Percentiles rank a stretch among this genome's conserved stretches.
phyloP scores from a whole-genome alignment of 2,797 vertebrate species.

The Agapornis canus region DNA sequence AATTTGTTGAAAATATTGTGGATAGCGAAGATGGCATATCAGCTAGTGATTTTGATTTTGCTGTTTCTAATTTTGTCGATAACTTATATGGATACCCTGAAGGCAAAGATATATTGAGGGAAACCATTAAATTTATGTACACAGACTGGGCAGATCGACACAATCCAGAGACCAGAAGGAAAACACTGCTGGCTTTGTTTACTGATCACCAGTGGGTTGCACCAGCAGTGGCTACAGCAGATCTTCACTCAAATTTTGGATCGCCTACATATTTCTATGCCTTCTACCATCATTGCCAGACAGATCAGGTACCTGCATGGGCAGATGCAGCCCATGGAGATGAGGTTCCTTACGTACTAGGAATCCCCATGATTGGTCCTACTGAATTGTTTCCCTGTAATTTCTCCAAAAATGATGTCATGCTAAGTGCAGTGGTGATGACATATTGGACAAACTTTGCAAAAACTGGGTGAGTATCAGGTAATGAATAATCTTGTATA shows the following conservation, averaged over 20 bases:
- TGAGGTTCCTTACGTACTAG: slow-evolving; percentile 97
- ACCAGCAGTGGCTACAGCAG: slow-evolving; percentile 95
- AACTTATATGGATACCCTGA: slow-evolving; percentile 98
- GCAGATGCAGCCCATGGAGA: slow-evolving; percentile 97
- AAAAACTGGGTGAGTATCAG: slow-evolving; percentile 93
- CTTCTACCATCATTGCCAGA: slow-evolving; percentile 99
- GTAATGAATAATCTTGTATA: background rate
- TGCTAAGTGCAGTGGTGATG: slow-evolving; percentile 99
- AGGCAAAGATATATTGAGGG: slow-evolving; percentile 96
- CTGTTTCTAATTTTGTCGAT: slow-evolving; percentile 98
- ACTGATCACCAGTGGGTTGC: slow-evolving; percentile 99
- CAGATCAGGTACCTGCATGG: slow-evolving; percentile 98
- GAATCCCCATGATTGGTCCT: slow-evolving; percentile 97
- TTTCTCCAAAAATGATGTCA: slow-evolving; percentile 99
- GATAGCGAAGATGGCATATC: slow-evolving; percentile 98
- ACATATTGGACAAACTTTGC: slow-evolving; percentile 99
- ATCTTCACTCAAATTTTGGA: slow-evolving; percentile 98
- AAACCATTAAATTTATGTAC: slow-evolving; percentile 99
- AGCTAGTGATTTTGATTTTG: slow-evolving; percentile 98
- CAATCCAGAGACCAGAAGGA: slow-evolving; percentile 95
- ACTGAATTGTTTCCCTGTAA: slow-evolving; percentile 99
- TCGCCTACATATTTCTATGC: slow-evolving; percentile 99
- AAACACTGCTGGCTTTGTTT: slow-evolving; percentile 94
- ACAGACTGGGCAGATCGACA: slow-evolving; percentile 98
- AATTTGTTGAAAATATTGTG: slow-evolving; percentile 98